These are phyloP conservation scores for Tachystola acroxantha DNA, from an alignment of 2,888 invertebrate genomes.

Conservation along the genomic window DNA sequence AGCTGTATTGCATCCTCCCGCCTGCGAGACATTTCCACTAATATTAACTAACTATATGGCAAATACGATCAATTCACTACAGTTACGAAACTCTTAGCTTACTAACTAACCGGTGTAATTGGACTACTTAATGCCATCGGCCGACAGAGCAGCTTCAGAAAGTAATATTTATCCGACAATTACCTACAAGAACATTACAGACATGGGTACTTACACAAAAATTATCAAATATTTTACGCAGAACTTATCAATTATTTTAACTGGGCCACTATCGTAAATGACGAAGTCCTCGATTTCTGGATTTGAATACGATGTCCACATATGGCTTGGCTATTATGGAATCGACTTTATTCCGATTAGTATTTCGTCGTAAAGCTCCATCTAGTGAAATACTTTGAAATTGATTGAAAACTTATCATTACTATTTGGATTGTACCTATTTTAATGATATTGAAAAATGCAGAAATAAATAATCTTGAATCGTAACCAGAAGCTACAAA, in stretches of 20 bases:
- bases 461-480: too few relatives aligned
- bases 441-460: too few relatives aligned
- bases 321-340: too few relatives aligned
- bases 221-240: too few relatives aligned
- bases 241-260: constrained; percentile 23
- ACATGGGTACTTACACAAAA: constrained; percentile 28
- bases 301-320: too few relatives aligned
- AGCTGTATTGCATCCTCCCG: constrained; percentile 68
- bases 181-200: constrained; percentile 51
- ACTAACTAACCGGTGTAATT: constrained; percentile 60
- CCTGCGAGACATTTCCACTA: constrained; percentile 59
- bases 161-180: constrained; percentile 49
- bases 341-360: too few relatives aligned
- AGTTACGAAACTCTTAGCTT: constrained; percentile 59
- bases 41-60: constrained; percentile 69
- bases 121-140: constrained; percentile 38
- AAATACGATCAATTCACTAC: constrained; percentile 65
- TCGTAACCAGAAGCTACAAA: too few relatives aligned
- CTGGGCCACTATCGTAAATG: constrained; percentile 6
- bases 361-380: too few relatives aligned
- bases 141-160: constrained; percentile 31
- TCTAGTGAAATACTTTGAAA: too few relatives aligned
- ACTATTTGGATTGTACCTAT: too few relatives aligned
- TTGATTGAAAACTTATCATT: too few relatives aligned
- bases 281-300: too few relatives aligned